phyloP scores from a whole-genome alignment of 2,888 invertebrate species.

The Xestia xanthographa region DNA sequence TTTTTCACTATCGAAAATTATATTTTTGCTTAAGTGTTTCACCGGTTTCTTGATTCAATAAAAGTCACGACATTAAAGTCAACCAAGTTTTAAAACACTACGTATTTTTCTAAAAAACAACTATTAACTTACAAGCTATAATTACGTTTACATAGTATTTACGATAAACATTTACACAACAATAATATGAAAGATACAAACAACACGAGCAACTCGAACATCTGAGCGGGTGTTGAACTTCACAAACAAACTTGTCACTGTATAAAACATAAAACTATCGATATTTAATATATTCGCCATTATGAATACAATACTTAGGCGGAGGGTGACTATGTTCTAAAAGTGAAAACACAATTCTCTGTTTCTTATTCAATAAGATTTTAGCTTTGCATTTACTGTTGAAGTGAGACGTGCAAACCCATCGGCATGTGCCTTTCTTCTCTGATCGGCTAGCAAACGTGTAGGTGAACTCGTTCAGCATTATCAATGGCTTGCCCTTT shows the following conservation, averaged over 20 bases:
- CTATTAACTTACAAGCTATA: too few relatives aligned
- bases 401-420: conserved; percentile 48
- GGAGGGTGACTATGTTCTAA: conserved; percentile 40
- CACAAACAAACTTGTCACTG: not conserved
- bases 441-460: conserved; percentile 13
- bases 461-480: conserved; percentile 43
- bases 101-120: too few relatives aligned
- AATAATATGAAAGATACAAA: not conserved
- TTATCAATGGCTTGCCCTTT: conserved; percentile 36
- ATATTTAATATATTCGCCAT: conserved; percentile 47
- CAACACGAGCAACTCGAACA: not conserved
- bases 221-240: not conserved
- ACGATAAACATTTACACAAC: too few relatives aligned
- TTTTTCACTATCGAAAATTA: too few relatives aligned
- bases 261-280: conserved; percentile 6
- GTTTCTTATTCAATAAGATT: conserved; percentile 15
- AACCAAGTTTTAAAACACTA: too few relatives aligned
- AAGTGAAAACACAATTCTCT: conserved; percentile 16
- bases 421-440: conserved; percentile 28
- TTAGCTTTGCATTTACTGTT: conserved; percentile 36
- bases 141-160: too few relatives aligned
- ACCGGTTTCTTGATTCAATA: too few relatives aligned
- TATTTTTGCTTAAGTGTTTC: too few relatives aligned
- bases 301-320: conserved; percentile 34
- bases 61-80: too few relatives aligned